A percentile compares a stretch with the other conserved stretches of the same genome.
These are phyloP conservation scores for Augochlora pura DNA, from an alignment of 1,140 invertebrate genomes.

Conservation along the genomic window DNA sequence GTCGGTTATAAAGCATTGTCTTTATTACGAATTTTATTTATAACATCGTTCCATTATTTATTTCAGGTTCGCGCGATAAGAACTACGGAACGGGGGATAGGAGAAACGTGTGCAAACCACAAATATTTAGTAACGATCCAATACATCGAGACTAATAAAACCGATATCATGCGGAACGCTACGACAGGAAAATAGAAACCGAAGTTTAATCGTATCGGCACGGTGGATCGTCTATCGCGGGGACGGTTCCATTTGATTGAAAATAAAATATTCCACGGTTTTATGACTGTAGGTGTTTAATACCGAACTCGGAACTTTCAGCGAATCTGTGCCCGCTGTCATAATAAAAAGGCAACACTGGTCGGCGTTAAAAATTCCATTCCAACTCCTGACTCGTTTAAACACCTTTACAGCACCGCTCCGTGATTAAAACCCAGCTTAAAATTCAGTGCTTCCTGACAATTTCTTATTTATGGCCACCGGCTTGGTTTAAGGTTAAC, in stretches of 20 bases:
- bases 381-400: constrained; percentile 32
- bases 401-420: not conserved
- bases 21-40: too few species aligned
- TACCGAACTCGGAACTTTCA: not conserved
- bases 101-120: too few species aligned
- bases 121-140: too few species aligned
- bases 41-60: too few species aligned
- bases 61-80: too few species aligned
- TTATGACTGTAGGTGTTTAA: not conserved
- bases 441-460: constrained; percentile 16
- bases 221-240: not conserved
- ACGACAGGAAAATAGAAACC: too few species aligned
- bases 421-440: not conserved
- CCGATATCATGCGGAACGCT: too few species aligned
- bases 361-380: constrained; percentile 36
- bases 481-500: not conserved
- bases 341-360: constrained; percentile 15
- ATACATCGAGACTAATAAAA: too few species aligned
- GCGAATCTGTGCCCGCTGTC: not conserved
- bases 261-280: not conserved
- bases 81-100: too few species aligned
- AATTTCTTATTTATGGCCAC: constrained; percentile 20
- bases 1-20: too few species aligned
- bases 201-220: too few species aligned
- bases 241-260: not conserved